Conservation (phyloP, 2,113 vertebrate genomes). For the Cettia cetti region DNA sequence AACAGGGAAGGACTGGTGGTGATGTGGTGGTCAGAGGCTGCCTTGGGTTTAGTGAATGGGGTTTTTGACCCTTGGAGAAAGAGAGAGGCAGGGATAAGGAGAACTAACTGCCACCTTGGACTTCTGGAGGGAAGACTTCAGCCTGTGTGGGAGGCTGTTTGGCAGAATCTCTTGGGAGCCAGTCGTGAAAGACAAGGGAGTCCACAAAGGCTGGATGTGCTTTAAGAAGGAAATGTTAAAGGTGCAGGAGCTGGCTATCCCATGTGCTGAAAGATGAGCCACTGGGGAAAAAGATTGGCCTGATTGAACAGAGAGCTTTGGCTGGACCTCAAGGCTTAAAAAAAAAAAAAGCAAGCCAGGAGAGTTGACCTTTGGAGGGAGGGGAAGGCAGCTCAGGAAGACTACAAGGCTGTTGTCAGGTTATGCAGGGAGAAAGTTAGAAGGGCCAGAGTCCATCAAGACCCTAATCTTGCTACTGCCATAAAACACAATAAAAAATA, state of each 20-base stretch:
- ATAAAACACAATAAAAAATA: neutral
- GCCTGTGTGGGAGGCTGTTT: neutral
- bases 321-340: neutral
- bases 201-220: neutral
- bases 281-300: neutral
- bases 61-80: neutral
- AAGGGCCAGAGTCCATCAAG: neutral
- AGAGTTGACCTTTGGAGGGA: neutral
- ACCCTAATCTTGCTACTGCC: neutral
- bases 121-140: neutral
- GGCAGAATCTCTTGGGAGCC: neutral
- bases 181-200: neutral
- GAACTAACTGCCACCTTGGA: neutral
- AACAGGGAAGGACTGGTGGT: neutral
- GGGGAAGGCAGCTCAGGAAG: neutral
- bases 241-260: neutral
- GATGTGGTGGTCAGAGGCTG: neutral
- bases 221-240: neutral
- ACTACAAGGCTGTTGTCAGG: neutral
- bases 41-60: neutral
- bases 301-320: neutral
- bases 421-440: neutral
- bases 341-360: neutral
- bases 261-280: neutral
- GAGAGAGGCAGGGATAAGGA: neutral